phyloP scores from a whole-genome alignment of 2,113 vertebrate genomes.

The Oxyura jamaicensis region DNA sequence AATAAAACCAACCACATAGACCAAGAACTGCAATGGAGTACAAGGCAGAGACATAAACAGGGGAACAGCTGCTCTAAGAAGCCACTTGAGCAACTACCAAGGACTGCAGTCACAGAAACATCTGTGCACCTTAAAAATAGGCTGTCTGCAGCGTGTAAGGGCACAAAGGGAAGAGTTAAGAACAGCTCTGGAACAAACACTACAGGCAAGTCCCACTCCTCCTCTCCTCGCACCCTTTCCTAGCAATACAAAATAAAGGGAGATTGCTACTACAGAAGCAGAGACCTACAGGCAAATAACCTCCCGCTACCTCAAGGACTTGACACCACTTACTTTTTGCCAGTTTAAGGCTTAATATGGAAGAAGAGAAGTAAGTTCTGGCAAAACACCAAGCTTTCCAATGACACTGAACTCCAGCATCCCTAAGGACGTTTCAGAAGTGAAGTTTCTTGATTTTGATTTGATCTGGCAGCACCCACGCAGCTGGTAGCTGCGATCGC shows the following conservation, averaged over 20 bases:
- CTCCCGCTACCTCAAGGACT: neutral
- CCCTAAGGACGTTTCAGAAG: neutral
- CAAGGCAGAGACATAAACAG: slow-evolving; percentile 29
- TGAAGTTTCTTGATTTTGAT: neutral
- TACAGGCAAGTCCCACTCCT: neutral
- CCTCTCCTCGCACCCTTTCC: neutral
- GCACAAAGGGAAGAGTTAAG: neutral
- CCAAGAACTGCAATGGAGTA: neutral
- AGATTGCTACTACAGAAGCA: neutral
- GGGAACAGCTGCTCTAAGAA: slow-evolving; percentile 46
- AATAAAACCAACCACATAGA: neutral
- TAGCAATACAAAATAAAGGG: neutral
- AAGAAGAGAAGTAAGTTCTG: neutral
- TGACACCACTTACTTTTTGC: neutral
- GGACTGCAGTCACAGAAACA: slow-evolving; percentile 37
- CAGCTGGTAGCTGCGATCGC: neutral
- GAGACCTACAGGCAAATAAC: neutral
- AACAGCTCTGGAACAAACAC: neutral
- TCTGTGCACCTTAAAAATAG: slow-evolving; percentile 60
- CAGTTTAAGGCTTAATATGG: neutral
- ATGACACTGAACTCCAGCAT: neutral
- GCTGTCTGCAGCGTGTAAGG: neutral
- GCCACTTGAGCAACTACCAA: slow-evolving; percentile 28
- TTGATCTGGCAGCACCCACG: neutral
- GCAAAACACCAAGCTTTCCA: neutral